Percentiles rank a stretch among this genome's conserved stretches.
Evolutionary conservation across 2,797 vertebrate species (phyloP).

Genomic region (Propithecus deckenii): DNA sequence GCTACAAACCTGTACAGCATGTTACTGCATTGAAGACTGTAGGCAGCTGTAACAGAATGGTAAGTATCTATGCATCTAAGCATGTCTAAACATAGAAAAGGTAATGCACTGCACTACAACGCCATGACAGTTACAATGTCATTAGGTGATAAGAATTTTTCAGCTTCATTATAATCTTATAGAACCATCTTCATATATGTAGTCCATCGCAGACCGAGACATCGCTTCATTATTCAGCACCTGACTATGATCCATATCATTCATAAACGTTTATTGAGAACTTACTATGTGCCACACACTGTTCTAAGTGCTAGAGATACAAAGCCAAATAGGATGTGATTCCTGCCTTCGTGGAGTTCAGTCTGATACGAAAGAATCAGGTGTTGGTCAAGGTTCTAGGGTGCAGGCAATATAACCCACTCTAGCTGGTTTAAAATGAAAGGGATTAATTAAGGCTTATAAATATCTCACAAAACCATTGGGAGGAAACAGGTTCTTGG

Average conservation of each 20-base stretch:
- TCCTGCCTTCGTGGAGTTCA: neutral
- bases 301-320: neutral
- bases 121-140: neutral
- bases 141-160: neutral
- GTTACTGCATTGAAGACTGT: neutral
- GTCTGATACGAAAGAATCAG: neutral
- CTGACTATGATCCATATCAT: neutral
- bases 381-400: neutral
- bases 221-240: neutral
- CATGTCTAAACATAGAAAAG: neutral
- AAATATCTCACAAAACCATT: conserved; percentile 44
- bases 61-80: neutral
- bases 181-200: neutral
- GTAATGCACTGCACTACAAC: neutral
- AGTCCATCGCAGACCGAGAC: too few species aligned
- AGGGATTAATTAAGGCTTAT: conserved; percentile 35
- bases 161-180: neutral
- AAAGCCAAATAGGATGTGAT: neutral
- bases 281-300: neutral
- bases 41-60: neutral
- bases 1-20: neutral
- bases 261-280: neutral
- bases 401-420: neutral
- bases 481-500: conserved; percentile 39
- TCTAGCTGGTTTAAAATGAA: neutral